phyloP scores from a whole-genome alignment of 2,797 vertebrate genomes.

The Eutrigla gurnardus region DNA sequence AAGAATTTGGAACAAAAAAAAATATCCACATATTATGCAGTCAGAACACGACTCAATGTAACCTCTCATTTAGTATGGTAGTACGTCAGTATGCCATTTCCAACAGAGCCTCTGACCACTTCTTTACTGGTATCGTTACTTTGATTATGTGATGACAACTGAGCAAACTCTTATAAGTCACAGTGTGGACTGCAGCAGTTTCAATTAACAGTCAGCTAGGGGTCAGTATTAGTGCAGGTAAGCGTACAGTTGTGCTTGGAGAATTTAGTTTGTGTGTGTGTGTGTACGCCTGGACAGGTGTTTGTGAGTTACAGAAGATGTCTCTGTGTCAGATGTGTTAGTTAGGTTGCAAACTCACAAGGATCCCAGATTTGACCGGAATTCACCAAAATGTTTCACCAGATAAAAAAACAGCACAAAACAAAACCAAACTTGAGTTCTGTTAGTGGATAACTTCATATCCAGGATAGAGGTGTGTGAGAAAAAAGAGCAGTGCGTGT shows the following conservation, averaged over 20 bases:
- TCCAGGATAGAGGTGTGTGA: not conserved
- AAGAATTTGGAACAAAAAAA: not conserved
- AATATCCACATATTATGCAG: no score
- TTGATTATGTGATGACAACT: not conserved
- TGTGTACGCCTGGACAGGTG: not conserved
- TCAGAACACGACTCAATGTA: no score
- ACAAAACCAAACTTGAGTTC: slow-evolving; percentile 1
- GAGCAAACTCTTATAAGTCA: not conserved
- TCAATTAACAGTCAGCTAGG: slow-evolving; percentile 3
- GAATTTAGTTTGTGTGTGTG: not conserved
- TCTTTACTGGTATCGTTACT: not conserved
- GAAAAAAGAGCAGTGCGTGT: not conserved
- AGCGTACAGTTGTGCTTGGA: not conserved
- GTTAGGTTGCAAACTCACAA: not conserved
- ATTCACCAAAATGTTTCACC: not conserved
- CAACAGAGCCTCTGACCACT: not conserved
- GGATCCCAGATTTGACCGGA: slow-evolving; percentile 6
- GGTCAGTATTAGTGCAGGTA: slow-evolving; percentile 25
- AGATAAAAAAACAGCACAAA: not conserved
- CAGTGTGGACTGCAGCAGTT: not conserved
- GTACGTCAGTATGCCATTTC: not conserved
- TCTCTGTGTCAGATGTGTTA: not conserved
- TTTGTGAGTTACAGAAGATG: not conserved
- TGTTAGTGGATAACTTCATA: slow-evolving; percentile 10
- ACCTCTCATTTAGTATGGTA: not conserved